Percentiles rank a stretch among this genome's conserved stretches.
These are phyloP conservation scores for Botia kubotai DNA, from an alignment of 2,797 vertebrate species.

Conservation along the genomic window DNA sequence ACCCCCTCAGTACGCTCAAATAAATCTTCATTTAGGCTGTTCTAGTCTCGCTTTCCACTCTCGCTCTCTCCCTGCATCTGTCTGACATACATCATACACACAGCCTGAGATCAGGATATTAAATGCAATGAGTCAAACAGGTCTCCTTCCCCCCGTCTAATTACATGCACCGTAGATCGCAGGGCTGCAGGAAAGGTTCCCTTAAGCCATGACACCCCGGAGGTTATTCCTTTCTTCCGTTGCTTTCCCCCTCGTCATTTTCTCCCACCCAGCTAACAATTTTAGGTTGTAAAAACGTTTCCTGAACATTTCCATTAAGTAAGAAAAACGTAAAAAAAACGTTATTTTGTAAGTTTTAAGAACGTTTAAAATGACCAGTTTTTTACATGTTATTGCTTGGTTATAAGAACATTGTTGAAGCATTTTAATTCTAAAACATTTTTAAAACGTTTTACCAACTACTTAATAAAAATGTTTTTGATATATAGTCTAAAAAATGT, in stretches of 20 bases:
- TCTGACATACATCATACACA: conserved; percentile 62
- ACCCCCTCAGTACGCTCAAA: conserved; percentile 55
- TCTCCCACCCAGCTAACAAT: no score
- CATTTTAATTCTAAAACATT: no score
- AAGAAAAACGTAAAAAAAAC: no score
- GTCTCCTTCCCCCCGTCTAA: conserved; percentile 69
- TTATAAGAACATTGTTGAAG: no score
- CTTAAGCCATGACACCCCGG: conserved; percentile 73
- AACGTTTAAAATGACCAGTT: no score
- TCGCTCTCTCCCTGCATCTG: background rate
- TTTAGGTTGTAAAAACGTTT: no score
- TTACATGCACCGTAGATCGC: conserved; percentile 76
- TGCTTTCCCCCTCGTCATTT: conserved; percentile 49
- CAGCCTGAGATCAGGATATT: conserved; percentile 68
- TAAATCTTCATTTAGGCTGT: conserved; percentile 70
- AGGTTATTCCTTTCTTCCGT: conserved; percentile 55
- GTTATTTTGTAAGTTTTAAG: no score
- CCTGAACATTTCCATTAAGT: no score
- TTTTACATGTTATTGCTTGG: no score
- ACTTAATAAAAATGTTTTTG: no score
- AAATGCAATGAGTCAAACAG: conserved; percentile 63
- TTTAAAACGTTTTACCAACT: no score
- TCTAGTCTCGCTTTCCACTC: conserved; percentile 14
- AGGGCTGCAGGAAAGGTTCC: conserved; percentile 72
- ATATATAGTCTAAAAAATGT: no score